phyloP scores from a whole-genome alignment of 2,113 vertebrate genomes.

The Rutilus rutilus region DNA sequence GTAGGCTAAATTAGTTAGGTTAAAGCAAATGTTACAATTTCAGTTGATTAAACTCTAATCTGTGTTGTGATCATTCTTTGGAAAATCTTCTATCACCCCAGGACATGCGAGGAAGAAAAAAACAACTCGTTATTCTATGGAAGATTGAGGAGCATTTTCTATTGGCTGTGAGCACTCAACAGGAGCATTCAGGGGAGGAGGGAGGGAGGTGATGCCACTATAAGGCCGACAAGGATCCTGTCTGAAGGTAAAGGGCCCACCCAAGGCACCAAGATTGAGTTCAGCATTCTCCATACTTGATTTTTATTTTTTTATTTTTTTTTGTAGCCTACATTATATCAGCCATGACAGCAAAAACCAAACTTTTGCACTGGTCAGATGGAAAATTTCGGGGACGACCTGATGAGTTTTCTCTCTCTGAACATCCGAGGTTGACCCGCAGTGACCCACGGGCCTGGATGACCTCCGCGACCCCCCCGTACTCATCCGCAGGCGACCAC shows the following conservation, averaged over 20 bases:
- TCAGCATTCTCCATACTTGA: not conserved
- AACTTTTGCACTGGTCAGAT: constrained; percentile 69
- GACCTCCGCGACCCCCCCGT: constrained; percentile 58
- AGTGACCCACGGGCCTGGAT: constrained; percentile 72
- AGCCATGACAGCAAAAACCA: constrained; percentile 57
- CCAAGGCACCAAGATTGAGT: not conserved
- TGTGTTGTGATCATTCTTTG: constrained; percentile 14
- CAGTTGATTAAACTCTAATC: not conserved
- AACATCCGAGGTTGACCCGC: constrained; percentile 62
- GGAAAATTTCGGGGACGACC: constrained; percentile 48
- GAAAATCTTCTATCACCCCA: constrained; percentile 45
- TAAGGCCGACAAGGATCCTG: constrained; percentile 62
- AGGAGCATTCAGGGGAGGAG: constrained; percentile 51
- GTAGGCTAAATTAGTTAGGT: not conserved
- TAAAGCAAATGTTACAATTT: not conserved
- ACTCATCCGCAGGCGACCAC: constrained; percentile 53
- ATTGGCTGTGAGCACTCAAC: constrained; percentile 59
- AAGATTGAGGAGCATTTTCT: constrained; percentile 40
- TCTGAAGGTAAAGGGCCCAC: constrained; percentile 57
- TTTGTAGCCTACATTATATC: not conserved
- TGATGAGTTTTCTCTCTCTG: constrained; percentile 45
- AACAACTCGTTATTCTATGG: constrained; percentile 50
- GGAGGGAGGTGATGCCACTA: constrained; percentile 38
- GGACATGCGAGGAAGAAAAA: constrained; percentile 21
- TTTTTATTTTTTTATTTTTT: not conserved